phyloP scores from a whole-genome alignment of 2,113 vertebrate species.

The Eurypyga helias region DNA sequence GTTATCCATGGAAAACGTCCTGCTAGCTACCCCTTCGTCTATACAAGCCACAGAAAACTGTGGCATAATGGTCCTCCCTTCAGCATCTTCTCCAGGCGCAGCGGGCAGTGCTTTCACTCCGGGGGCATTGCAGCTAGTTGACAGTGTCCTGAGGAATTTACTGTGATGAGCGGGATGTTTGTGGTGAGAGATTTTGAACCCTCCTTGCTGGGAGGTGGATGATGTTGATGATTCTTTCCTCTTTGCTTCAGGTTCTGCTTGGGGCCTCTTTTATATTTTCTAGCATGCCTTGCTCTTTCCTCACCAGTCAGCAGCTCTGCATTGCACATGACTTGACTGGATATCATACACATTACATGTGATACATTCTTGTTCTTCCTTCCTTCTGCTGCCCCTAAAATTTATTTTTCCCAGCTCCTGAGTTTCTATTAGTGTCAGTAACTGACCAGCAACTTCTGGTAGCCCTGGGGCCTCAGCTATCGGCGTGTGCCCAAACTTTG shows the following conservation, averaged over 20 bases:
- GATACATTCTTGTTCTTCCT: neutral
- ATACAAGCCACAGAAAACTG: neutral
- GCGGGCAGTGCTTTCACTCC: neutral
- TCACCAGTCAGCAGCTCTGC: neutral
- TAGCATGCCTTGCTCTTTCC: neutral
- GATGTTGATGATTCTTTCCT: neutral
- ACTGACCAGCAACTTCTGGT: neutral
- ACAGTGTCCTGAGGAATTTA: neutral
- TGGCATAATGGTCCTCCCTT: neutral
- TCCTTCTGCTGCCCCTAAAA: neutral
- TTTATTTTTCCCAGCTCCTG: neutral
- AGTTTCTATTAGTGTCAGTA: neutral
- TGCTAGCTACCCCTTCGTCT: neutral
- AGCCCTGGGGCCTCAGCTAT: neutral
- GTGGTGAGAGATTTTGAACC: neutral
- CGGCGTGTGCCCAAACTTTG: neutral
- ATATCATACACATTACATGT: neutral
- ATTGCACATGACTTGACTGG: neutral
- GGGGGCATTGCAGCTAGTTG: neutral
- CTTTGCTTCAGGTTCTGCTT: neutral
- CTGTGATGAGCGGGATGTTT: neutral
- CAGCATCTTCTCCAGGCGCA: rapidly evolving
- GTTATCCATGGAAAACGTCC: neutral
- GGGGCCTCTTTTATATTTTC: neutral
- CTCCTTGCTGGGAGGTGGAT: neutral